Evolutionary conservation across 2,113 vertebrate species (phyloP), one percentile per base, ranked within the genome.

Genomic region (Leptodactylus fuscus): DNA sequence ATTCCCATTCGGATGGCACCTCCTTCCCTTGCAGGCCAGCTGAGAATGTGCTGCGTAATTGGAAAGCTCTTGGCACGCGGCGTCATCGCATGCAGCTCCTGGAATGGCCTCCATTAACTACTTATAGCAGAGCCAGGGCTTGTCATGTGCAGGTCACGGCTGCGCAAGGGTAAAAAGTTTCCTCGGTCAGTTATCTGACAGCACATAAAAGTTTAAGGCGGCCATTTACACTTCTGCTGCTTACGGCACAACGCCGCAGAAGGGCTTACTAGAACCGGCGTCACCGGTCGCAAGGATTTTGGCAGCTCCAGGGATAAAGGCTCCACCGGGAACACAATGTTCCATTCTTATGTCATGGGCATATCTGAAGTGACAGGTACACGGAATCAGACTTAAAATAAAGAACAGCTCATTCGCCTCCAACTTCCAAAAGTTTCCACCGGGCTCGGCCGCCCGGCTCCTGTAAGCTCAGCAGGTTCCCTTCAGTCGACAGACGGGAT

Each of bases 11-110:
- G 27, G 2, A 13, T 80, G 77, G 12, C 77, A 12, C 76, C 51
- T 58, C 76, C 76, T 60, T 41, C 76, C 32, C 51, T 38, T 2
- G 20, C 53, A 27, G 51, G 53, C 76, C 76, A 79, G 76, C 76
- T 79, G 76, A 60, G 76, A 79, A 79, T 79, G 76, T 60, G 76
- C 76, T 58, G 76, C 53, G 51, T 60, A 18, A 79, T 79, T 79
- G 60, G 34, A 78, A 78, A 78, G 18, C 55, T 62, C 53, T 51
- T 80, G 53, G n/a, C 53, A 80, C 24, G 2, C 36, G 9, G 34
- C 34, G 36, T 51, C 53, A 60, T 79, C 34, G 34, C 53, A 44
- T 16, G 53, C 77, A 44, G 77, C 53, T 62, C 77, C n/a, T 16
- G 29, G 49, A n/a, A 58, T 75, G 32, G 51, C 32, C 53, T 60